phyloP scores from a whole-genome alignment of 1,140 invertebrate genomes.

The Lamellibrachia luymesi region DNA sequence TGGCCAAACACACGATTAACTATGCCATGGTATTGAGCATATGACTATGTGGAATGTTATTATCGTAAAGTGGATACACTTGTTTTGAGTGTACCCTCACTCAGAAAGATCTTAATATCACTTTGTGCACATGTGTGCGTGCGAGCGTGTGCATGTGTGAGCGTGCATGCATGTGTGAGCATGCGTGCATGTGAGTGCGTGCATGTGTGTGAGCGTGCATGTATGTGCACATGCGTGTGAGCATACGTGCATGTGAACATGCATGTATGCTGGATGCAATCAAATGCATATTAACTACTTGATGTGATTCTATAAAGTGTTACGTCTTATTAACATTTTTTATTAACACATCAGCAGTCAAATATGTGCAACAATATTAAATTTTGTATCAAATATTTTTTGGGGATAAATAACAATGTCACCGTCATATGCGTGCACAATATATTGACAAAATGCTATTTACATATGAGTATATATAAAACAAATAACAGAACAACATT shows the following conservation, averaged over 20 bases:
- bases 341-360: too few species aligned
- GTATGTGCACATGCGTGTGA: neutral
- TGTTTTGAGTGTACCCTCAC: neutral
- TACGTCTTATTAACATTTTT: too few species aligned
- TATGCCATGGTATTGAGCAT: neutral
- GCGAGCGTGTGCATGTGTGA: too few species aligned
- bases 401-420: neutral
- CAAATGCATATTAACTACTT: neutral
- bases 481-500: neutral
- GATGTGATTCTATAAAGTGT: too few species aligned
- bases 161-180: neutral
- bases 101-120: too few species aligned
- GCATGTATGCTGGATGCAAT: neutral
- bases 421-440: neutral
- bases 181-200: neutral
- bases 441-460: neutral
- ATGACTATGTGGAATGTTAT: neutral
- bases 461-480: neutral
- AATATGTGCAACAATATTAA: neutral
- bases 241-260: neutral
- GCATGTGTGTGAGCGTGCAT: neutral
- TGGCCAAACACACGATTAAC: neutral
- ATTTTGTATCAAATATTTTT: neutral
- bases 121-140: too few species aligned
- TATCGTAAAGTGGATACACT: neutral